A percentile compares a stretch with the other conserved stretches of the same genome.
Conservation (phyloP, 1,140 invertebrate species). For the Colletes latitarsis region DNA sequence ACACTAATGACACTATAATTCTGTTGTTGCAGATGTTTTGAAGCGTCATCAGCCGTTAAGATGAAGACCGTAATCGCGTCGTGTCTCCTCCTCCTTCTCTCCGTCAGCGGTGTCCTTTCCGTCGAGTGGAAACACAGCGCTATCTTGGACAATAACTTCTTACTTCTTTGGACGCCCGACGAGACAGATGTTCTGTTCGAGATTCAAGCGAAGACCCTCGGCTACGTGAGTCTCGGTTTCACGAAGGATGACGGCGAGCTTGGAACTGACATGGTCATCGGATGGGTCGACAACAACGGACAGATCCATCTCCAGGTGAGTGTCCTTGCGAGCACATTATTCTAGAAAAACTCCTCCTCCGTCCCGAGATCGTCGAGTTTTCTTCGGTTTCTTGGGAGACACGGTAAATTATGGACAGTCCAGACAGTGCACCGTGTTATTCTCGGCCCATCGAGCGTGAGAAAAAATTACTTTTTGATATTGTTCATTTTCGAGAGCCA, state of each 20-base stretch:
- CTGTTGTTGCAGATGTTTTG: conserved; percentile 75
- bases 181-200: conserved; percentile 88
- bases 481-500: no score
- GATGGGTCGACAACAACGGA: conserved; percentile 86
- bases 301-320: conserved; percentile 87
- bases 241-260: conserved; percentile 87
- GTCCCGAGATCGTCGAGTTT: background rate
- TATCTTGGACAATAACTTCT: conserved; percentile 80
- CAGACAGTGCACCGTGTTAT: no score
- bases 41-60: conserved; percentile 63
- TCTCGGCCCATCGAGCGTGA: no score
- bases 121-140: conserved; percentile 81
- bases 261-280: conserved; percentile 87
- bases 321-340: conserved; percentile 36
- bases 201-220: conserved; percentile 89
- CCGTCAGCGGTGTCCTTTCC: conserved; percentile 57
- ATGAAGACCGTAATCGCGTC: conserved; percentile 74
- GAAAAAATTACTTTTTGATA: no score
- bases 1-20: conserved; percentile 10
- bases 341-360: conserved; percentile 18
- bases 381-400: background rate
- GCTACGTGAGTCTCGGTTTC: conserved; percentile 91
- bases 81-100: conserved; percentile 64
- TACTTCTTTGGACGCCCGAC: conserved; percentile 80
- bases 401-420: background rate